A percentile compares a stretch with the other conserved stretches of the same genome.
Evolutionary conservation across 2,797 vertebrate genomes (phyloP).

Genomic region (Vultur gryphus): DNA sequence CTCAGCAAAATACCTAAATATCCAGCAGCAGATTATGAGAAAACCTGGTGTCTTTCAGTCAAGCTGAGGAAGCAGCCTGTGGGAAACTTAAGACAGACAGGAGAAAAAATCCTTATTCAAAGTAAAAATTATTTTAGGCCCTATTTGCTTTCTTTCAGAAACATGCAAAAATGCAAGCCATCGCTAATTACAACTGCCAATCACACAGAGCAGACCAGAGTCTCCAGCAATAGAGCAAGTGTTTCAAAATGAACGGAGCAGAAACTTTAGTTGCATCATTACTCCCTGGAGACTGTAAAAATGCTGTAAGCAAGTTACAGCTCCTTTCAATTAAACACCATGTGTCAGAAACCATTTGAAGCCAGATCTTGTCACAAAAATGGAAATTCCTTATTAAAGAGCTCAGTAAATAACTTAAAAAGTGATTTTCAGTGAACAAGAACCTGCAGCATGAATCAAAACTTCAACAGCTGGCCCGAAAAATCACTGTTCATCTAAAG

Average conservation of each 20-base stretch:
- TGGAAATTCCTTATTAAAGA: neutral
- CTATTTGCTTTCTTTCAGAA: neutral
- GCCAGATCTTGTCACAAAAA: neutral
- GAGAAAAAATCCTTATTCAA: neutral
- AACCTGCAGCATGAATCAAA: neutral
- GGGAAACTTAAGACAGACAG: neutral
- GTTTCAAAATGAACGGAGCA: neutral
- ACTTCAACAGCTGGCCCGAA: neutral
- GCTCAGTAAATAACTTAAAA: neutral
- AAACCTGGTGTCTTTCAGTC: neutral
- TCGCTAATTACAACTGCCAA: neutral
- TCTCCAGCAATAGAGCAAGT: neutral
- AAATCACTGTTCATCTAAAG: neutral
- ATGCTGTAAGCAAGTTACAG: neutral
- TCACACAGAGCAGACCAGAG: neutral
- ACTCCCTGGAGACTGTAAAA: neutral
- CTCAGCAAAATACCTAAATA: neutral
- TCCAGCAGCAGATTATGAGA: neutral
- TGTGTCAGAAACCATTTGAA: neutral
- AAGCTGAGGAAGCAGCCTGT: neutral
- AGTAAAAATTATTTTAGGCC: neutral
- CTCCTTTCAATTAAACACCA: neutral
- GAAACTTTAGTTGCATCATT: neutral
- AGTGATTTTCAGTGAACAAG: neutral
- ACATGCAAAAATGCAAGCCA: neutral